Evolutionary conservation across 2,113 vertebrate genomes (phyloP), one percentile per base, ranked within the genome.

Genomic region (Neolamprologus kungweensis): DNA sequence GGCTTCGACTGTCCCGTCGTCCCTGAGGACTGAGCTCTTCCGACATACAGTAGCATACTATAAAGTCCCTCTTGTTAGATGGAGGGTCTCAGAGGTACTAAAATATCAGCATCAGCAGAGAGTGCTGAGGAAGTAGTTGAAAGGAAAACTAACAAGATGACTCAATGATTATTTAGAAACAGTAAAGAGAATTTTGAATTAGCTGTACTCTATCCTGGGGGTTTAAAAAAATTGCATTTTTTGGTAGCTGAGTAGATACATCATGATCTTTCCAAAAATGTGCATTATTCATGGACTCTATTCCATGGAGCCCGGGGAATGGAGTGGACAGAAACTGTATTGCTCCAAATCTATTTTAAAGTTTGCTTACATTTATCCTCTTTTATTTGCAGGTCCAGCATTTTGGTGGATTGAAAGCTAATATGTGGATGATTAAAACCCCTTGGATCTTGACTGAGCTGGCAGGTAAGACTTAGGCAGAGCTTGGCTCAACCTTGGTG

Each of bases 401-500:
- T 89, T 89, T 68, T 65, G 28, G 87, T 75, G 79, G 86, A 90
- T 50, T 91, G 88, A 85, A 89, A 83, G 85, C 84, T 89, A 93
- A 88, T 21, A 90, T 90, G 88, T 95, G 93, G 93, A 95, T 94
- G 93, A 92, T 91, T 80, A 86, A 89, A 93, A 90, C 84, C 86
- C 71, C 68, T 79, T 82, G 94, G 83, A 92, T 88, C 87, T 89
- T 90, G 81, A 94, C 85, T 96, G 91, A 96, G 88, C 60, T 94
- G 95, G 93, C 95, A 97, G 95, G 96, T 97, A 90, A 95, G 82
- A 81, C 4, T 55, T 33, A 90, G 7, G 33, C 9, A 37, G 12
- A 57, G 47, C 2, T 58, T 35, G 16, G 12, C 51, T 45, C 17
- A 10, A 28, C 17, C 10, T 37, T 81, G 11, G 80, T 82, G 53